Percentiles rank a stretch among this genome's conserved stretches.
Conservation (phyloP, 2,888 invertebrate species). For the Meiosimyza platycephala region DNA sequence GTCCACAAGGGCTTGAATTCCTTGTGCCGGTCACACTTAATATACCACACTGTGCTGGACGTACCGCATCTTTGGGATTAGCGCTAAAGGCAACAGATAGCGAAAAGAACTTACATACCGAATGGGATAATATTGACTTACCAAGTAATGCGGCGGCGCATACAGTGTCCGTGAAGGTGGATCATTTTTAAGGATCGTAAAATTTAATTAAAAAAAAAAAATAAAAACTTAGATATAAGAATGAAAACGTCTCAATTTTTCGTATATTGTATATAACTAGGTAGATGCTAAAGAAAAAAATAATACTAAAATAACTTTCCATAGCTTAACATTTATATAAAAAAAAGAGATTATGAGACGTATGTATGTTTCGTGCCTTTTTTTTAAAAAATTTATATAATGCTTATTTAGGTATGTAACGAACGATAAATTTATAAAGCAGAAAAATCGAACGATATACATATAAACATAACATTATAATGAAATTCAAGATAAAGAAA, state of each 20-base stretch:
- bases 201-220: neutral
- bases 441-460: slow-evolving; percentile 6
- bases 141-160: slow-evolving; percentile 87
- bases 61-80: slow-evolving; percentile 80
- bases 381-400: neutral
- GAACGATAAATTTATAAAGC: slow-evolving; percentile 18
- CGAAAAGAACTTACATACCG: slow-evolving; percentile 84
- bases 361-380: slow-evolving; percentile 25
- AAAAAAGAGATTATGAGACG: neutral
- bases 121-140: slow-evolving; percentile 86
- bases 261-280: too few relatives aligned
- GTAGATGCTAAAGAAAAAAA: neutral
- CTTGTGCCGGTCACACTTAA: slow-evolving; percentile 88
- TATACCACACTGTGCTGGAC: slow-evolving; percentile 88
- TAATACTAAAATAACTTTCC: neutral
- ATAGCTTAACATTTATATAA: neutral
- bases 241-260: too few relatives aligned
- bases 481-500: neutral
- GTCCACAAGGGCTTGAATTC: slow-evolving; percentile 93
- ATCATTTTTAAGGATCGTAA: slow-evolving; percentile 77
- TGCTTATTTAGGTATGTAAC: neutral
- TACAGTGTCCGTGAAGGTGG: slow-evolving; percentile 90
- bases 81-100: slow-evolving; percentile 85
- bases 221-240: too few relatives aligned
- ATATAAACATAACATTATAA: neutral